These are phyloP conservation scores for Procavia capensis DNA, from an alignment of 2,113 vertebrate species.

Conservation along the genomic window DNA sequence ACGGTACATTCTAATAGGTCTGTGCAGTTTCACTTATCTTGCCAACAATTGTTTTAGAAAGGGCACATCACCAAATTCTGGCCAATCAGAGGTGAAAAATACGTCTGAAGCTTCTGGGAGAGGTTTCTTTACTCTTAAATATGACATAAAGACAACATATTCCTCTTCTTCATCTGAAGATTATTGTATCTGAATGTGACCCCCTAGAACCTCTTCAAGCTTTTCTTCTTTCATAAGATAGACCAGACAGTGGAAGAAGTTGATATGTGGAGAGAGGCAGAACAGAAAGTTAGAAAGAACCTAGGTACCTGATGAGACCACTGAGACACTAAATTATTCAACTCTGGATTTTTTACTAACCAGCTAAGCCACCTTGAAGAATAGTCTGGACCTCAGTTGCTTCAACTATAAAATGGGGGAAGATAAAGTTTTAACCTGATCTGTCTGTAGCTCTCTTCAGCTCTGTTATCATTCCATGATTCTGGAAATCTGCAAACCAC, in stretches of 20 bases:
- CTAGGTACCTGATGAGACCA: background rate
- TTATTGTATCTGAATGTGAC: background rate
- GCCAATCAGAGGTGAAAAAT: background rate
- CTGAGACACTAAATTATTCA: background rate
- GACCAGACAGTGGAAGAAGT: background rate
- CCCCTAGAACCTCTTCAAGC: background rate
- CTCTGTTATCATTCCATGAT: background rate
- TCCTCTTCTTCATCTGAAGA: background rate
- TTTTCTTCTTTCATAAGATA: background rate
- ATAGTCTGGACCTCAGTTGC: background rate
- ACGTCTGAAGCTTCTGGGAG: background rate
- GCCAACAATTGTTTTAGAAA: slow-evolving; percentile 7
- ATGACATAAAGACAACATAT: background rate
- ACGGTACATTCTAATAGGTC: background rate
- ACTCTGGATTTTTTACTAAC: background rate
- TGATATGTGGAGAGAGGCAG: background rate
- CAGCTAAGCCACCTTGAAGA: background rate
- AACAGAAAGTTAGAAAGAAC: background rate
- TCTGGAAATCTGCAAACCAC: background rate
- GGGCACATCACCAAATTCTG: background rate
- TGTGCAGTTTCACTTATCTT: background rate
- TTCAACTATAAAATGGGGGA: background rate
- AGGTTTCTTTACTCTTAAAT: background rate
- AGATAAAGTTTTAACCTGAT: background rate
- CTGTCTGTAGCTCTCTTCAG: background rate